Evolutionary conservation across 2,888 invertebrate genomes (phyloP).

Genomic region (Galerucella nymphaeae): DNA sequence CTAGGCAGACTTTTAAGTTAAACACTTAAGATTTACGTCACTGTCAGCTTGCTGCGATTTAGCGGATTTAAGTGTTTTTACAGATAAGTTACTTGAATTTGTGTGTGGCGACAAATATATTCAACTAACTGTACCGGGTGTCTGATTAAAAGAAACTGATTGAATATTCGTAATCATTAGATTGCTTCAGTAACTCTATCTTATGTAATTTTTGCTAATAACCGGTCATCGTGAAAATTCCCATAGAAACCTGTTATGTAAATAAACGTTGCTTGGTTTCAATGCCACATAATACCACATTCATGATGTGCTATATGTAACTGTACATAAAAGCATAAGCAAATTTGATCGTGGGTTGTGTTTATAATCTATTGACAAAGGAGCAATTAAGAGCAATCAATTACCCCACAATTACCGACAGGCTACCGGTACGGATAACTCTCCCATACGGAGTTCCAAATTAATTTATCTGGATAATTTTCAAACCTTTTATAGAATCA

Average conservation of each 20-base stretch:
- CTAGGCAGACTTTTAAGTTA: slow-evolving; percentile 51
- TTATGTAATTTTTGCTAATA: no score
- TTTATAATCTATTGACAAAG: slow-evolving; percentile 51
- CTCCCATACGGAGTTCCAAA: slow-evolving; percentile 42
- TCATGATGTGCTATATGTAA: slow-evolving; percentile 22
- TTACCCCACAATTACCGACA: slow-evolving; percentile 49
- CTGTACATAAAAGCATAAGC: slow-evolving; percentile 41
- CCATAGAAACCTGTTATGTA: slow-evolving; percentile 22
- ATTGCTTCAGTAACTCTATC: no score
- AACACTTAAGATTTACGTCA: slow-evolving; percentile 26
- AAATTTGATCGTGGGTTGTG: slow-evolving; percentile 43
- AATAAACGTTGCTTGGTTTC: slow-evolving; percentile 28
- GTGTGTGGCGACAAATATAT: neutral
- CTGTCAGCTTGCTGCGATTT: slow-evolving; percentile 10
- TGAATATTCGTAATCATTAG: neutral
- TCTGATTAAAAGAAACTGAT: no score
- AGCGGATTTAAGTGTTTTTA: slow-evolving; percentile 29
- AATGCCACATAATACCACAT: slow-evolving; percentile 20
- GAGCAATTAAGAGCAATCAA: slow-evolving; percentile 53
- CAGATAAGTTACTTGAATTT: slow-evolving; percentile 21
- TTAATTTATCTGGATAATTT: slow-evolving; percentile 39
- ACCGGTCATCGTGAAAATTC: no score
- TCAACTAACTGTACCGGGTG: no score
- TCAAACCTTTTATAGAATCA: slow-evolving; percentile 33
- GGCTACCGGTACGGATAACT: slow-evolving; percentile 33